Base-by-base conservation (phyloP, 2,113 vertebrate genomes). In the Polypterus senegalus region DNA sequence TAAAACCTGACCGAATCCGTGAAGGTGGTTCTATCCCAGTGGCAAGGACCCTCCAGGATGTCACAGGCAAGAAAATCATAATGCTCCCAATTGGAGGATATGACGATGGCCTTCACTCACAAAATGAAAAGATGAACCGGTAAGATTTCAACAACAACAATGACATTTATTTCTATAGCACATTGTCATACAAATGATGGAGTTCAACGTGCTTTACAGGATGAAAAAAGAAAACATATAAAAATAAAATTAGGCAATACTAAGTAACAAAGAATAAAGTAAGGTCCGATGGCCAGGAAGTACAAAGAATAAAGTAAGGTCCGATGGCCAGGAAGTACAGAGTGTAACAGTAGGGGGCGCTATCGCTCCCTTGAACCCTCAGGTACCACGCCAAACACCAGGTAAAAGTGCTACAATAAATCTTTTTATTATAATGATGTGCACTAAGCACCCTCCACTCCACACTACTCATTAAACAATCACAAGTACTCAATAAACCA, bases 121-220 rank as follows among this genome's bases (percentile, higher is more conserved):
- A 88, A 72, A 88, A 88, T 4, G 85, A 88, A 73, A 88, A 88
- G 61, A 84, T 88, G 8, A 85, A 79, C 86, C 83, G 86, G 85
- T 88, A 56, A 46, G 48, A 47, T 43, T 9, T 9, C 4, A 44
- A 9, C 9, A 9, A 1, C 7, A 58, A 4, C 7, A 10, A 1
- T 52, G 3, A 52, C 51, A 3, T 52, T 7, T 3, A 52, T 8
- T 52, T 52, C 7, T 52, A 8, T 52, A 52, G 7, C 10, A 8
- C 10, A 3, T 52, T 52, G 3, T 52, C 10, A 10, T 52, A 52
- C 10, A 10, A 8, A 52, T 52, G 7, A 10, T 8, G 7, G 7
- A 52, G 7, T 4, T 3, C 10, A 52, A 7, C 51, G 1, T 52
- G 51, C 51, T 8, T 52, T 7, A 8, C 51, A 52, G 7, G 51